These are phyloP conservation scores for Philotrypesis tridentata DNA, from an alignment of 1,140 invertebrate species.

Conservation along the genomic window DNA sequence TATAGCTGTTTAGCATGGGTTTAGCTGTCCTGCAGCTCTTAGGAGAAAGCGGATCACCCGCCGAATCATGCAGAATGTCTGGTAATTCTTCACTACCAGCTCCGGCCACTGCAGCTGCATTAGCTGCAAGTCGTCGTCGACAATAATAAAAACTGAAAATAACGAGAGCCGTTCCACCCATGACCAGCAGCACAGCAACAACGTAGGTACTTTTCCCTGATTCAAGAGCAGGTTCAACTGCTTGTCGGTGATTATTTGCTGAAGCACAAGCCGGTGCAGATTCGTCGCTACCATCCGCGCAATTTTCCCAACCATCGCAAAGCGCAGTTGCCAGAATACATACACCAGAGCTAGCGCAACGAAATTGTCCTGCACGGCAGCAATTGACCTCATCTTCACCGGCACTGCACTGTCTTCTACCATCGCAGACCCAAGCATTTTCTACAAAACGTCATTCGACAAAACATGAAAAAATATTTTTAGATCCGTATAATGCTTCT, in stretches of 20 bases:
- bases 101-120: background rate
- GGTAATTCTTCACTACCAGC: conserved; percentile 72
- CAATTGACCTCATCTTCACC: conserved; percentile 79
- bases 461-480: conserved; percentile 11
- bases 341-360: conserved; percentile 76
- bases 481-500: background rate
- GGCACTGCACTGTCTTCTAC: conserved; percentile 82
- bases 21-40: conserved; percentile 66
- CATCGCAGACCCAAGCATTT: conserved; percentile 80
- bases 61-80: conserved; percentile 75
- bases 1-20: conserved; percentile 61
- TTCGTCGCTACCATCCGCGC: conserved; percentile 84
- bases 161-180: conserved; percentile 72
- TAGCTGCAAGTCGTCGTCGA: conserved; percentile 62
- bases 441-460: conserved; percentile 52
- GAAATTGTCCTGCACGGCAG: conserved; percentile 77
- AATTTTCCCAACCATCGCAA: conserved; percentile 83
- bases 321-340: conserved; percentile 77
- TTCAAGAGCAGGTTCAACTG: conserved; percentile 58
- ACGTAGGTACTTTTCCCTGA: conserved; percentile 73
- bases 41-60: conserved; percentile 77
- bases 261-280: conserved; percentile 75
- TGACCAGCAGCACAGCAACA: conserved; percentile 66
- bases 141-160: conserved; percentile 66
- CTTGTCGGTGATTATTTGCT: conserved; percentile 61